Base-by-base conservation (phyloP, 1,140 invertebrate species). In the Agrilus planipennis region DNA sequence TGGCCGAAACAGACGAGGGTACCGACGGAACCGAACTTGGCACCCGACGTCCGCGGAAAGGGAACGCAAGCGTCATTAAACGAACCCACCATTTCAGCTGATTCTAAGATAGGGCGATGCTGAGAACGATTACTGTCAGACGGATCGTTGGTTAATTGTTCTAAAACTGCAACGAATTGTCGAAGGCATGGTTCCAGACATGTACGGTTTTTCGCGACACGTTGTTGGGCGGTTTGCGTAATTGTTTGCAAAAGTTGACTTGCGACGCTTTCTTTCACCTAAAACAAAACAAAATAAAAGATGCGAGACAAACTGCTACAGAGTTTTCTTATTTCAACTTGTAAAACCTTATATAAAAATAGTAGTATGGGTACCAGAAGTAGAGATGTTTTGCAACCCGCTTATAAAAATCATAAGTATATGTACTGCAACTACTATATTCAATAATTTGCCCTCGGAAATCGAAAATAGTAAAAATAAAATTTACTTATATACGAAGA, bases 31-130 rank as follows among this genome's bases (percentile, higher is more conserved):
- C 86, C 92, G 70, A 95, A 97, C 57, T 84, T 82, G 1, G 88
- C 90, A 3, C 90, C 90, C 10, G 87, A 93, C 0, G 90, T 95
- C 39, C 89, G 69, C 1, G 91, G 91, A 67, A 93, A 96, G 1
- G 91, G 91, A 46, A 96, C 86, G 51, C 81, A 87, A n/a, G 81
- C 74, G 56, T 86, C 83, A 41, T 81, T 77, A 34, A 69, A 61
- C 7, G 67, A 65, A 18, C 61, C 58, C n/a, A n/a, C n/a, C 46
- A 69, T 70, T n/a, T 67, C 43, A 35, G 46, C 52, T 2, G 53
- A 44, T 41, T 60, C 56, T 11, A 54, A 41, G 45, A 57, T 59
- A 0, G 46, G 28, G 16, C 30, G 47, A 21, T 53, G 50, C 30
- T 46, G 54, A 0, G 46, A 38, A 36, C 48, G 14, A 28, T 54